Base-by-base conservation (phyloP, 2,797 vertebrate genomes). In the Babyrousa celebensis region DNA sequence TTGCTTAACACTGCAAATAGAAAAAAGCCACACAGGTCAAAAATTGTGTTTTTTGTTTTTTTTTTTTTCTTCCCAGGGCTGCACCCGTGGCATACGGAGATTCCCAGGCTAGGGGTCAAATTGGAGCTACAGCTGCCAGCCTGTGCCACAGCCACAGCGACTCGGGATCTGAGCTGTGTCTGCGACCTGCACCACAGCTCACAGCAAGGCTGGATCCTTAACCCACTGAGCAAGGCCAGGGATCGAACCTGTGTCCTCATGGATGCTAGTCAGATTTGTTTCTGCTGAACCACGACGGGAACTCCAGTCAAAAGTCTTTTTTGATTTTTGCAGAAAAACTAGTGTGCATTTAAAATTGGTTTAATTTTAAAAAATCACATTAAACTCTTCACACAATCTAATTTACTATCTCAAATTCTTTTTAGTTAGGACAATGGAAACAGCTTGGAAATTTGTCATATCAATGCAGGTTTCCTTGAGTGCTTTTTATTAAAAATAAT, bases 401-500 rank as follows among this genome's bases (percentile, higher is more conserved):
- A 93, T 74, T 77, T 91, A 48, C 62, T 78, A 79, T 7, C 83
- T 54, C 79, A 93, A 91, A 83, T 23, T 67, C 36, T 92, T 94
- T 94, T 74, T 43, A 74, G 17, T 94, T 74, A 93, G 91, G 79
- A 95, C 14, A 97, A 25, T 88, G 96, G 97, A 93, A 95, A 75
- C 43, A 90, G 92, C 71, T 96, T 88, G 56, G 94, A 74, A 95
- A 92, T 97, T 32, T 94, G 88, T 96, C 95, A 71, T 74, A 14
- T 2, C 27, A 96, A 14, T 82, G 60, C 16, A 87, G 32, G 0
- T 1, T 93, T 98, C 96, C 6, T 97, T 92, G 91, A 94, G 75
- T 62, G 43, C 1, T 65, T 96, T 56, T 97, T 92, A 95, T 4
- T 14, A 96, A 88, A 97, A 97, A 95, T 52, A 84, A 98, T 93